Conservation (phyloP, 1,140 invertebrate species). For the Bombus breviceps region DNA sequence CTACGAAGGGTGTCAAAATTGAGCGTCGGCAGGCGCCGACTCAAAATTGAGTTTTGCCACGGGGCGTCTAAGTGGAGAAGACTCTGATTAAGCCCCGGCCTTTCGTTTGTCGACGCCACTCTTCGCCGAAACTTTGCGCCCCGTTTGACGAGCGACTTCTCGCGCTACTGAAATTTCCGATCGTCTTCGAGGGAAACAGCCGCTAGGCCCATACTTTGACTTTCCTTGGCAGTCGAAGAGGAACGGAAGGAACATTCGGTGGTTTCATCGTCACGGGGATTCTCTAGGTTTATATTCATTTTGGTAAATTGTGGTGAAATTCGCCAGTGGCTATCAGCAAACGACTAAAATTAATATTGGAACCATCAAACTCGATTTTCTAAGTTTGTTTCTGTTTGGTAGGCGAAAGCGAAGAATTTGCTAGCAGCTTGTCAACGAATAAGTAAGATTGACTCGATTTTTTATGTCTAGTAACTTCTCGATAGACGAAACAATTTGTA, state of each 20-base stretch:
- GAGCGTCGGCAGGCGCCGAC: slow-evolving; percentile 75
- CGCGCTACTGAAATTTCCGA: not conserved
- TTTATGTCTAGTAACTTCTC: too few relatives aligned
- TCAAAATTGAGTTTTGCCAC: slow-evolving; percentile 82
- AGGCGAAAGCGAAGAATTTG: too few relatives aligned
- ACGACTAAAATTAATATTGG: too few relatives aligned
- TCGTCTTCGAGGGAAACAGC: not conserved
- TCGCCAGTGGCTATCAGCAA: too few relatives aligned
- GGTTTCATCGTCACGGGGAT: not conserved
- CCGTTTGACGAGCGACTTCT: slow-evolving; percentile 11
- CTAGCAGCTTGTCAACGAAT: too few relatives aligned
- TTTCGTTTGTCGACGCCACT: slow-evolving; percentile 66
- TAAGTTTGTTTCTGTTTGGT: too few relatives aligned
- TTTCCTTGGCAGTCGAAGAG: not conserved
- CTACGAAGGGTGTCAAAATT: slow-evolving; percentile 81
- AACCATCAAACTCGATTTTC: too few relatives aligned
- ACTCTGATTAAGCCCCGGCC: slow-evolving; percentile 79
- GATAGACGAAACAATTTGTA: too few relatives aligned
- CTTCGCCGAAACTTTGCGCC: slow-evolving; percentile 31
- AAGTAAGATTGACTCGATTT: too few relatives aligned
- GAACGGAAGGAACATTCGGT: not conserved
- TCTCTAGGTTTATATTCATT: not conserved
- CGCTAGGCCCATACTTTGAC: not conserved
- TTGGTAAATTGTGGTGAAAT: too few relatives aligned
- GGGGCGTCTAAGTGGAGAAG: slow-evolving; percentile 76